Conservation (phyloP, 2,113 vertebrate species). For the Felis chaus region DNA sequence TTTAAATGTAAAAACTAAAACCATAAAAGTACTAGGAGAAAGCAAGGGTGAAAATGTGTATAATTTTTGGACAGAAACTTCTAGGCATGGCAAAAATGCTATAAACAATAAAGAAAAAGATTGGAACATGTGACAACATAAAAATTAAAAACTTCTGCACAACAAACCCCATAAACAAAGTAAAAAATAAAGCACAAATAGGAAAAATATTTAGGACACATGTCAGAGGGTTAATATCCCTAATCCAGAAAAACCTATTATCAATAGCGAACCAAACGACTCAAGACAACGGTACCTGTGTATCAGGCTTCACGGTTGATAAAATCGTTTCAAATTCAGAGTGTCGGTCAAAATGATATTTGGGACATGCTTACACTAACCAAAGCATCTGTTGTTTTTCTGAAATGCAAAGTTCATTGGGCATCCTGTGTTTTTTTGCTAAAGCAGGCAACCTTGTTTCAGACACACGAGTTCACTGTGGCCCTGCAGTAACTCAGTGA, state of each 20-base stretch:
- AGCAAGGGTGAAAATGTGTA: constrained; percentile 37
- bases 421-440: neutral
- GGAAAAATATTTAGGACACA: constrained; percentile 43
- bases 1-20: constrained; percentile 62
- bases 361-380: neutral
- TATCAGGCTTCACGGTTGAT: neutral
- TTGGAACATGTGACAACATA: constrained; percentile 43
- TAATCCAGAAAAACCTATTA: neutral
- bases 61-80: constrained; percentile 66
- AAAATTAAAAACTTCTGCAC: constrained; percentile 70
- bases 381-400: neutral
- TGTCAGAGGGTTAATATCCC: constrained; percentile 36
- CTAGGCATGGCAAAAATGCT: constrained; percentile 49
- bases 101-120: constrained; percentile 65
- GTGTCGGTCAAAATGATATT: constrained; percentile 19
- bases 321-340: neutral
- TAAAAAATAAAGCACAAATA: constrained; percentile 52
- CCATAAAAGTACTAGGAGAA: constrained; percentile 57
- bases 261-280: neutral
- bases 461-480: neutral
- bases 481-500: neutral
- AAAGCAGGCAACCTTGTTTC: neutral
- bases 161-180: constrained; percentile 46
- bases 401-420: neutral
- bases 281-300: neutral